A percentile compares a stretch with the other conserved stretches of the same genome.
phyloP scores from a whole-genome alignment of 2,113 vertebrate species.

The Caranx melampygus region DNA sequence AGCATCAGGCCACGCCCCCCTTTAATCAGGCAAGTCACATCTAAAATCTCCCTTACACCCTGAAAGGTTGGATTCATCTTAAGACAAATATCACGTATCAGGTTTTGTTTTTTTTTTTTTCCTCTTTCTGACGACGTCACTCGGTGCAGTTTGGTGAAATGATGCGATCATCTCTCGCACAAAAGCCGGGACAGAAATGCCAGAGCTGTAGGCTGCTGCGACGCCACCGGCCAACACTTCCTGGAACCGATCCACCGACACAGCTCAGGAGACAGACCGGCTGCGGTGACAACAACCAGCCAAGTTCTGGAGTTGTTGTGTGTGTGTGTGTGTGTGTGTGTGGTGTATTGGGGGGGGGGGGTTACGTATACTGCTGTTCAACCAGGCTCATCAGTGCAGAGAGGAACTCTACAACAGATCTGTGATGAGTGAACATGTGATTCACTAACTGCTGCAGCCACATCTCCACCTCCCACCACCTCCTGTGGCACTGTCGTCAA shows the following conservation, averaged over 20 bases:
- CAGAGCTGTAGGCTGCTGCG: conserved; percentile 20
- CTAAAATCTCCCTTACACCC: too few relatives aligned
- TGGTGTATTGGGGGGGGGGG: not conserved
- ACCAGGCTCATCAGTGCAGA: conserved; percentile 42
- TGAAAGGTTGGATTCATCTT: conserved; percentile 17
- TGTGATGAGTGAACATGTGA: conserved; percentile 8
- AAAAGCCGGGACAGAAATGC: conserved; percentile 12
- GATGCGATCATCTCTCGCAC: conserved; percentile 5
- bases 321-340: too few relatives aligned
- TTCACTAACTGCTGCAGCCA: not conserved
- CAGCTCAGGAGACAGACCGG: conserved; percentile 24
- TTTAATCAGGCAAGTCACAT: too few relatives aligned
- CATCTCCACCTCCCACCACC: not conserved
- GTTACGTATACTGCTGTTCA: conserved; percentile 14
- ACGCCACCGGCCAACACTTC: conserved; percentile 28
- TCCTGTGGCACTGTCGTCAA: not conserved
- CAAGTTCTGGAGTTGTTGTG: not conserved
- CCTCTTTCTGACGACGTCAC: not conserved
- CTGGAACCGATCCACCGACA: not conserved
- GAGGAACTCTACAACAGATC: conserved; percentile 7
- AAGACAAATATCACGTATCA: not conserved
- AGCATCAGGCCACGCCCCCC: too few relatives aligned
- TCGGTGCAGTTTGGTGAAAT: conserved; percentile 19
- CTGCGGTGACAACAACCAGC: not conserved
- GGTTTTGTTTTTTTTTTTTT: not conserved